Percentiles rank a stretch among this genome's conserved stretches.
Evolutionary conservation across 2,797 vertebrate species (phyloP).

Genomic region (Vespertilio murinus): DNA sequence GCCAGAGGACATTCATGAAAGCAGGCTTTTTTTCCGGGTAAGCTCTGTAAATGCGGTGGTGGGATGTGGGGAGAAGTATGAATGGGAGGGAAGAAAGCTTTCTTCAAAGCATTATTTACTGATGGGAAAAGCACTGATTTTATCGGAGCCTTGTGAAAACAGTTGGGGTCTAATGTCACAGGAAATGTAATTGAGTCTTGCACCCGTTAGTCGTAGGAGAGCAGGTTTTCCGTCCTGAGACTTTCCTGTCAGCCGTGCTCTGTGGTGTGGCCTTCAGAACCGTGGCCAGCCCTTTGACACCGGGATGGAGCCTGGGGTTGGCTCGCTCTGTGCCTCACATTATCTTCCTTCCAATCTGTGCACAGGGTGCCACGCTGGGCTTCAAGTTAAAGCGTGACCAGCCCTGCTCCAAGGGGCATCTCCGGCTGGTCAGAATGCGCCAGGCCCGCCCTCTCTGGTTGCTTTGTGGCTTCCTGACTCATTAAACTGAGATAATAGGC

Average conservation of each 20-base stretch:
- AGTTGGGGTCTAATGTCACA: background rate
- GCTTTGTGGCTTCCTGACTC: background rate
- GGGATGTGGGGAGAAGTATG: background rate
- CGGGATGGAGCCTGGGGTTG: background rate
- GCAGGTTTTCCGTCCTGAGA: background rate
- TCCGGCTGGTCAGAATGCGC: background rate
- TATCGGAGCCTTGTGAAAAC: background rate
- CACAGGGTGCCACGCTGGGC: background rate
- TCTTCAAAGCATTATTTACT: conserved; percentile 8
- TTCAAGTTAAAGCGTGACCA: background rate
- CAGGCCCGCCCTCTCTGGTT: background rate
- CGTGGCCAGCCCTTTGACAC: background rate
- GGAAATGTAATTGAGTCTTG: conserved; percentile 20
- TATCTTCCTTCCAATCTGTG: background rate
- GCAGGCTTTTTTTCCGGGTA: background rate
- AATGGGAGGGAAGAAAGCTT: conserved; percentile 12
- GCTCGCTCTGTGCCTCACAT: fast-evolving
- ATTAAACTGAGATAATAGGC: background rate
- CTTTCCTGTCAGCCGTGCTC: background rate
- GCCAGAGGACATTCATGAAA: background rate
- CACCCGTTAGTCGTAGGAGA: background rate
- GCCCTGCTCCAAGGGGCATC: background rate
- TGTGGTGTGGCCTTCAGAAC: background rate
- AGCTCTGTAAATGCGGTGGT: background rate
- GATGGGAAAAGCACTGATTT: conserved; percentile 2